Evolutionary conservation across 1,140 invertebrate genomes (phyloP), one percentile per base, ranked within the genome.

Genomic region (Caerostris darwini): DNA sequence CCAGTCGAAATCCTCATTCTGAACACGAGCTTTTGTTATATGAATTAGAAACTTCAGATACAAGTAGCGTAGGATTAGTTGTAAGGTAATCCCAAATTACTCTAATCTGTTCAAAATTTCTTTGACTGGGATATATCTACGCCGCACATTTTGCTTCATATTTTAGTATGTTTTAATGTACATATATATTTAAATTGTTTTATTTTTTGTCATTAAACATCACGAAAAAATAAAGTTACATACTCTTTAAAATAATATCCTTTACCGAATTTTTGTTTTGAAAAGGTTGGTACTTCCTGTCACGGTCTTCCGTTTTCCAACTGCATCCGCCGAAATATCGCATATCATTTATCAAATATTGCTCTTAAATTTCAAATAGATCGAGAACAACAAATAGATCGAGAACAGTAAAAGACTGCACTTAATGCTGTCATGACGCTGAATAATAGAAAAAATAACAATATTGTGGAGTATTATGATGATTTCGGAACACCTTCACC

Each of bases 1-100:
- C 81, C 8, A 88, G 85, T 61, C 92, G 92, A 19, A 93, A 88
- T 93, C 92, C 92, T 59, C 82, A 94, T 57, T 87, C 94, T 53
- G 94, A 94, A 64, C 94, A 96, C 56, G 96, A 97, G 94, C 97
- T 97, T 95, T 96, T 97, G 88, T 95, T 97, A 7, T 96, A 96
- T 95, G 97, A 97, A 96, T 96, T 97, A 94, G 97, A 97, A 96
- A 97, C 97, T 59, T 97, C 97, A 61, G 97, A 97, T 95, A 96
- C 96, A 54, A 97, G 96, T 95, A 97, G 96, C 94, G 96, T 97
- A 95, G 97, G 97, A 57, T 96, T 97, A 92, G 97, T 97, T 94
- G 96, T 97, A 94, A 97, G 97, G 97, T 97, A 97, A 88, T 34
- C 53, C 50, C 7, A 10, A 50, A 4, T 77, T 77, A 17, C 53